Base-by-base conservation (phyloP, 2,888 invertebrate species). In the Leptinotarsa rubiginosa region DNA sequence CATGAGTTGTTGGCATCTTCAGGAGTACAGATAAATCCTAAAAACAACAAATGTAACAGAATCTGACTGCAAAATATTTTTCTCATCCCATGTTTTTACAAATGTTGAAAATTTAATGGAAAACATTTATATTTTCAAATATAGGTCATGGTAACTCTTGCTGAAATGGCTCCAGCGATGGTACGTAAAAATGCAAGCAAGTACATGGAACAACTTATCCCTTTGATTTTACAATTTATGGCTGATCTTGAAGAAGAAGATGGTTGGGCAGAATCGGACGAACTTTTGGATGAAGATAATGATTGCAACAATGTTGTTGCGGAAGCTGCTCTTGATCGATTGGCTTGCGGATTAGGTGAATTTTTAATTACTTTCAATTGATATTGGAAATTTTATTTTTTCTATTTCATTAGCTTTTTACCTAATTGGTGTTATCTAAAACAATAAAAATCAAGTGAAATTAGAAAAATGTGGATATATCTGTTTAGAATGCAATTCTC, bases 131-230 rank as follows among this genome's bases (percentile, higher is more conserved):
- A 41, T 41, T 41, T 41, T 13, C n/a, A 16, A 62, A 41, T 69
- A 25, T 77, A 99, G 89, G 94, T 96, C 15, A 87, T 91, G 85
- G 91, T 95, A 50, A 93, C 94, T 0, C 89, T 97, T 78, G 93
- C 98, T 64, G 99, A 99, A 90, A 96, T 96, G 47, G 97, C 98
- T 7, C 96, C 99, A 0, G 96, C 97, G 3, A 98, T 98, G 95
- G 95, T 99, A 56, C 93, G 99, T 74, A 99, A 98, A 88, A 93
- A 94, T 79, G 96, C 96, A 16, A 92, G 92, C 47, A 95, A 94
- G 85, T 97, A 96, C 80, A 92, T 99, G 78, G 91, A 93, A 62
- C 90, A 92, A 73, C 89, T 96, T 81, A 94, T 98, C 66, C 95
- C 96, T 1, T 90, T 96, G 75, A 93, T 98, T 80, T 90, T 99